Conservation (phyloP, 37 sponge, comb jelly and placozoan genomes). For the Theonella swinhoei region DNA sequence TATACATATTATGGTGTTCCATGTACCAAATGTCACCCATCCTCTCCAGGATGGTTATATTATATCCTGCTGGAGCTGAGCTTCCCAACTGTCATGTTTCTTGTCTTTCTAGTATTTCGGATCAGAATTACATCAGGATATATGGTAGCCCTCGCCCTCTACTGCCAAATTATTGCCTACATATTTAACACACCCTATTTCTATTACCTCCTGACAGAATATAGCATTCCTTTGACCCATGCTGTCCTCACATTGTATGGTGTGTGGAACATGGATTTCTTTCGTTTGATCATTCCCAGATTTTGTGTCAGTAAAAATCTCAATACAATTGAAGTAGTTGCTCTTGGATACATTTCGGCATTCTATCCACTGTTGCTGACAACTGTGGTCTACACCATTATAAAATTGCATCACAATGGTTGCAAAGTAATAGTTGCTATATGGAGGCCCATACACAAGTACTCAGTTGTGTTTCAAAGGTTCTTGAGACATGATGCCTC, state of each 20-base stretch:
- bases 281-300: slow-evolving; percentile 2
- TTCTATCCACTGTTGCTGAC: slow-evolving; percentile 12
- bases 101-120: not conserved
- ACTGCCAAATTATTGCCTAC: not conserved
- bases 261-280: slow-evolving; percentile 31
- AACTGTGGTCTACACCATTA: not conserved
- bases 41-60: not conserved
- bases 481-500: not conserved
- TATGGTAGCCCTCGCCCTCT: not conserved
- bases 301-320: slow-evolving; percentile 1
- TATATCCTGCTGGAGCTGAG: not conserved
- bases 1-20: not conserved
- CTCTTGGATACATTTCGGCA: slow-evolving; percentile 6
- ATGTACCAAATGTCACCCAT: not conserved
- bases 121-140: not conserved
- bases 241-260: not conserved
- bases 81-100: not conserved
- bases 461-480: not conserved
- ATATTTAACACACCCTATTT: not conserved
- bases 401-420: not conserved
- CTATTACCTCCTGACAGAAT: not conserved
- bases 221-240: not conserved
- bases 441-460: slow-evolving; percentile 3
- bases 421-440: not conserved
- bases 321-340: not conserved